Evolutionary conservation across 2,113 vertebrate species (phyloP).

Genomic region (Lucifuga dentata): DNA sequence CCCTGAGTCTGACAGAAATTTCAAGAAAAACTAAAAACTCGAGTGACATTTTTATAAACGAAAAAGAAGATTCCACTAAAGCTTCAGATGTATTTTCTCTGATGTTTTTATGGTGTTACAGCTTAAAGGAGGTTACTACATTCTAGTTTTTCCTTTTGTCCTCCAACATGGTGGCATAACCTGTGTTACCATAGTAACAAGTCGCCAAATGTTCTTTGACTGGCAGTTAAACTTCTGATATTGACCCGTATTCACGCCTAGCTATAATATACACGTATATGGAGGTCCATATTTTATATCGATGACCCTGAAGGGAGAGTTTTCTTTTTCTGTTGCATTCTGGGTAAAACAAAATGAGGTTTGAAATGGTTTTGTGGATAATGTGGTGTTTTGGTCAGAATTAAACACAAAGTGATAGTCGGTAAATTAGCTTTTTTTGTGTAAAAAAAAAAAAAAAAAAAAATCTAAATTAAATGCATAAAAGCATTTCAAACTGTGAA

Average conservation of each 20-base stretch:
- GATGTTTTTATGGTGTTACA: too few species aligned
- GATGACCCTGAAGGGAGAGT: constrained; percentile 38
- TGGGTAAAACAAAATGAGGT: constrained; percentile 14
- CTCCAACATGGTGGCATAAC: too few species aligned
- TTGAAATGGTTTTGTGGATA: constrained; percentile 46
- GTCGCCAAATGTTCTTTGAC: neutral
- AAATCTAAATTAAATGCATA: neutral
- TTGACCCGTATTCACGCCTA: constrained; percentile 1
- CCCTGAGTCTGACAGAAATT: too few species aligned
- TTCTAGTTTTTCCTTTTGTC: too few species aligned
- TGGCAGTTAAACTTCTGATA: too few species aligned
- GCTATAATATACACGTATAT: constrained; percentile 37
- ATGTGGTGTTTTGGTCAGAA: neutral
- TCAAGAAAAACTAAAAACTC: too few species aligned
- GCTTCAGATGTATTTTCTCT: too few species aligned
- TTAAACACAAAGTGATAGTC: neutral
- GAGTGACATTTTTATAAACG: too few species aligned
- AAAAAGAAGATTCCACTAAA: too few species aligned
- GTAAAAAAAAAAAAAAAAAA: too few species aligned
- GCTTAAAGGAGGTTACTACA: too few species aligned
- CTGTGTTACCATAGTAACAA: neutral
- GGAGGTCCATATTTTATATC: constrained; percentile 60
- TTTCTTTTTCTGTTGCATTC: neutral
- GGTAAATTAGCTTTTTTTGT: too few species aligned
- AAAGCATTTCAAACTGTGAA: constrained; percentile 20